Evolutionary conservation across 2,888 invertebrate species (phyloP).

Genomic region (Salticus scenicus): DNA sequence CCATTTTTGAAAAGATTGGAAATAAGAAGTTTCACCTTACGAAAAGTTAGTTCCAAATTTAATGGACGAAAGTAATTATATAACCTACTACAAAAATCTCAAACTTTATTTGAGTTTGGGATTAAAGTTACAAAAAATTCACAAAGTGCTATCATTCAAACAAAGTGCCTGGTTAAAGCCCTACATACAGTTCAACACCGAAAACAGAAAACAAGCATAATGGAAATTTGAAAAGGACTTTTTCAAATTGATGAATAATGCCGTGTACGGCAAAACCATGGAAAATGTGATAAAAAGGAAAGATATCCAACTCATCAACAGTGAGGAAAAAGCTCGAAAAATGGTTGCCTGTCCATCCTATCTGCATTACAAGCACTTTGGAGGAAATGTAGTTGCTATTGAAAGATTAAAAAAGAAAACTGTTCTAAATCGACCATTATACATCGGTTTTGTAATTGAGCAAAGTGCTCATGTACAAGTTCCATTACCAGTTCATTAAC

Average conservation of each 20-base stretch:
- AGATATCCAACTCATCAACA: background rate
- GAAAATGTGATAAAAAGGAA: background rate
- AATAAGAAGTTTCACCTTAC: too few relatives aligned
- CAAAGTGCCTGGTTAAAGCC: too few relatives aligned
- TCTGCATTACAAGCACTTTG: background rate
- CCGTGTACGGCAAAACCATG: background rate
- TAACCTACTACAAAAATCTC: slow-evolving; percentile 72
- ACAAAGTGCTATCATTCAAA: too few relatives aligned
- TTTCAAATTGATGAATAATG: background rate
- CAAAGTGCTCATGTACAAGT: slow-evolving; percentile 73
- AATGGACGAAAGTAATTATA: slow-evolving; percentile 69
- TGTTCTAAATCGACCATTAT: slow-evolving; percentile 71
- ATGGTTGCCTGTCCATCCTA: slow-evolving; percentile 17
- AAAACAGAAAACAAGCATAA: too few relatives aligned
- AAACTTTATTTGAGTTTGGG: slow-evolving; percentile 60
- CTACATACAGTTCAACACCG: too few relatives aligned
- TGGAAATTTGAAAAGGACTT: too few relatives aligned
- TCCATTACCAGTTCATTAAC: slow-evolving; percentile 57
- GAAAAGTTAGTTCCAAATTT: slow-evolving; percentile 57
- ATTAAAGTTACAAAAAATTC: too few relatives aligned
- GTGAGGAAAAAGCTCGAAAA: slow-evolving; percentile 8
- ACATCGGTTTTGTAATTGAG: slow-evolving; percentile 71
- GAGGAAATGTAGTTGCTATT: slow-evolving; percentile 19
- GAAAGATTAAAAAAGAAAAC: slow-evolving; percentile 15
- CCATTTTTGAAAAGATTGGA: too few relatives aligned